Evolutionary conservation across 2,113 vertebrate species (phyloP).

Genomic region (Oryctolagus cuniculus): DNA sequence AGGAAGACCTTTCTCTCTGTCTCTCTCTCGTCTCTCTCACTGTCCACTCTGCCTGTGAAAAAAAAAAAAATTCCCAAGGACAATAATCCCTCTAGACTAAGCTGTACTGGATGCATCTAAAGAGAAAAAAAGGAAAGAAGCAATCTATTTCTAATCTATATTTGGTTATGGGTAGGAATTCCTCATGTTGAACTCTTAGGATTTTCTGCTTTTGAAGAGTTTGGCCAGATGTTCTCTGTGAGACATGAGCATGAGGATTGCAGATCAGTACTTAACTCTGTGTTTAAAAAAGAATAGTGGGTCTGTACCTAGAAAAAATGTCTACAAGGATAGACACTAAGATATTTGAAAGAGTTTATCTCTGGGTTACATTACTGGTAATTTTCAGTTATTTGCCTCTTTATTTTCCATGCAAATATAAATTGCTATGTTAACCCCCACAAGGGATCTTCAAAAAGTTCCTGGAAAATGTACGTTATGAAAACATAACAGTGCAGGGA

Average conservation of each 20-base stretch:
- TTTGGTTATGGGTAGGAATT: neutral
- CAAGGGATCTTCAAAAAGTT: too few relatives aligned
- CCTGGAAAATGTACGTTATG: too few relatives aligned
- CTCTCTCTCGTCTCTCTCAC: too few relatives aligned
- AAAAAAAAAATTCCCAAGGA: neutral
- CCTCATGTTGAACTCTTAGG: neutral
- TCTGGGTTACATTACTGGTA: neutral
- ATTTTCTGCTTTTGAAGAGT: constrained; percentile 35
- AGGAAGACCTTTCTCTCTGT: too few relatives aligned
- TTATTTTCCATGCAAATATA: constrained; percentile 29
- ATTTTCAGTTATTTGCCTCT: constrained; percentile 22
- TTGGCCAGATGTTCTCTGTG: neutral
- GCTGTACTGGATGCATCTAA: neutral
- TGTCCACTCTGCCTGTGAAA: too few relatives aligned
- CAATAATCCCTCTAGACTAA: neutral
- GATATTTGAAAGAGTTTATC: neutral
- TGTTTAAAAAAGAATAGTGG: constrained; percentile 21
- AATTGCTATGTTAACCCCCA: neutral
- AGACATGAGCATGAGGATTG: neutral
- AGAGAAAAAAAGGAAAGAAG: neutral
- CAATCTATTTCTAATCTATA: constrained; percentile 24
- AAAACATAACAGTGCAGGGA: too few relatives aligned
- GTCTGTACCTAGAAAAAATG: neutral
- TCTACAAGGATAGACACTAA: neutral
- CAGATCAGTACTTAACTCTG: neutral